Percentiles rank a stretch among this genome's conserved stretches.
phyloP scores from a whole-genome alignment of 1,140 invertebrate genomes.

The Zaprionus taronus region DNA sequence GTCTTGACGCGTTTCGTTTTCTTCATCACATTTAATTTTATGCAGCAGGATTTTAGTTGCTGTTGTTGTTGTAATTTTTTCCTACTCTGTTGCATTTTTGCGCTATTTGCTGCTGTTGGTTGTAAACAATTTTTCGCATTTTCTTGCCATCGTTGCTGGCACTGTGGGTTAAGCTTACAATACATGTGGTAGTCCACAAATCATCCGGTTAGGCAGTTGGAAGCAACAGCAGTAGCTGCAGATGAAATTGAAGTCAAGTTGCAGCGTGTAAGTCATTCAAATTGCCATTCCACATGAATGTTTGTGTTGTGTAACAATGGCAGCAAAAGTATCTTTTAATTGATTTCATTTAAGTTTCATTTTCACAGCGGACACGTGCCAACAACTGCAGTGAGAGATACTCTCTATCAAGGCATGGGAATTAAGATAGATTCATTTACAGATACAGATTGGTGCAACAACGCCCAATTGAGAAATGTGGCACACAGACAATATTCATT shows the following conservation, averaged over 20 bases:
- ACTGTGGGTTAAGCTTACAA: conserved; percentile 48
- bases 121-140: conserved; percentile 53
- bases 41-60: conserved; percentile 47
- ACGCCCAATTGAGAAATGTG: conserved; percentile 52
- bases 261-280: conserved; percentile 43
- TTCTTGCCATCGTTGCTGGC: conserved; percentile 25
- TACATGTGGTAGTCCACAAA: conserved; percentile 34
- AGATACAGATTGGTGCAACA: conserved; percentile 9
- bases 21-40: conserved; percentile 50
- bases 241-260: neutral
- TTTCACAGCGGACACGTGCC: conserved; percentile 60
- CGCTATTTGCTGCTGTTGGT: conserved; percentile 15
- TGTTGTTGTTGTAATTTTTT: conserved; percentile 21
- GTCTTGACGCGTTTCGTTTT: conserved; percentile 22
- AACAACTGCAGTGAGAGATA: conserved; percentile 49
- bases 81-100: conserved; percentile 30
- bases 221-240: conserved; percentile 5
- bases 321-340: conserved; percentile 64
- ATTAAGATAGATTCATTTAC: neutral
- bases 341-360: conserved; percentile 56
- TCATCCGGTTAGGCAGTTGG: conserved; percentile 36
- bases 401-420: conserved; percentile 42
- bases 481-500: conserved; percentile 38
- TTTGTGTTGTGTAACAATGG: conserved; percentile 53
- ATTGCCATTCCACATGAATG: conserved; percentile 37